phyloP scores from a whole-genome alignment of 2,797 vertebrate genomes.

The Cheirogaleus major region DNA sequence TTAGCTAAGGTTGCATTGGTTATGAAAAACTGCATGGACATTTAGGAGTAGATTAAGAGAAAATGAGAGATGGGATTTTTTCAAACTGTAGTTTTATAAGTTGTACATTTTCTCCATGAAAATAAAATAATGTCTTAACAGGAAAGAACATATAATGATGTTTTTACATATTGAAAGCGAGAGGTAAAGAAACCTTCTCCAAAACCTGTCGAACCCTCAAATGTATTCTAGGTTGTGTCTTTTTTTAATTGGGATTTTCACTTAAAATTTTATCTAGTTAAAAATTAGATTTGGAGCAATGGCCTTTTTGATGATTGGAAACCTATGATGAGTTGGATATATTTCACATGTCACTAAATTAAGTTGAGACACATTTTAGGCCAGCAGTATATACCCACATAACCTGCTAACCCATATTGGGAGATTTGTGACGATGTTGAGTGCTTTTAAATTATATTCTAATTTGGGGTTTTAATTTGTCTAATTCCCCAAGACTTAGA shows the following conservation, averaged over 20 bases:
- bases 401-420: constrained; percentile 43
- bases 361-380: constrained; percentile 68
- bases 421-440: constrained; percentile 55
- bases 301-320: constrained; percentile 74
- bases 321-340: constrained; percentile 59
- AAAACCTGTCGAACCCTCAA: background rate
- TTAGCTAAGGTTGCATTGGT: constrained; percentile 24
- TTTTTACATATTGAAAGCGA: background rate
- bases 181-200: background rate
- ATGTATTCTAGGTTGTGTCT: background rate
- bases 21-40: background rate
- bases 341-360: constrained; percentile 71
- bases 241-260: background rate
- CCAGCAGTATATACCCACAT: constrained; percentile 47
- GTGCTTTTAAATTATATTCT: constrained; percentile 71
- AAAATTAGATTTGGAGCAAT: constrained; percentile 77
- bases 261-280: constrained; percentile 51
- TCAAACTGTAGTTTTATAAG: background rate
- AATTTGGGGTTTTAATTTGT: constrained; percentile 80
- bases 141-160: background rate
- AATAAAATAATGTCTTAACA: constrained; percentile 8
- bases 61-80: constrained; percentile 38
- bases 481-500: constrained; percentile 65
- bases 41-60: constrained; percentile 20
- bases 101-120: background rate